phyloP scores from a whole-genome alignment of 2,888 invertebrate genomes.

The Nipponacmea schrenckii region DNA sequence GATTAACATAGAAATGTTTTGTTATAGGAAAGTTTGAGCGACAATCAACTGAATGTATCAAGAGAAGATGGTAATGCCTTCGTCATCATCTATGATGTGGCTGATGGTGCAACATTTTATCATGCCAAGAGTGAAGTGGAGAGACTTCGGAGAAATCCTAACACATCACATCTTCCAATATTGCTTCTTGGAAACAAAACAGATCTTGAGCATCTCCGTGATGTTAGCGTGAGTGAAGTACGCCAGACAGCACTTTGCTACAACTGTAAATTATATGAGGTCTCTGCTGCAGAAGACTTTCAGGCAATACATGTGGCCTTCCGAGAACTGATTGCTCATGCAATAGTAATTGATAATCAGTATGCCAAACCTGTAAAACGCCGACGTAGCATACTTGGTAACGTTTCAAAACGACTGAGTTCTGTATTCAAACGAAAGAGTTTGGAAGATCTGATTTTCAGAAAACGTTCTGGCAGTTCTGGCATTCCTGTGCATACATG shows the following conservation, averaged over 20 bases:
- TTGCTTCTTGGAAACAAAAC: conserved; percentile 83
- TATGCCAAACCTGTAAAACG: conserved; percentile 29
- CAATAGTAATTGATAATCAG: conserved; percentile 23
- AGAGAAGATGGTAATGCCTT: conserved; percentile 78
- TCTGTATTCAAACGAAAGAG: conserved; percentile 37
- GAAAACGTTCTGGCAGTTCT: conserved; percentile 5
- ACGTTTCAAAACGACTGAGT: conserved; percentile 36
- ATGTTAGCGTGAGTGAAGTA: conserved; percentile 74
- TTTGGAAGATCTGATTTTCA: conserved; percentile 25
- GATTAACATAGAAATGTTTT: not conserved
- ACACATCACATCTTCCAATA: conserved; percentile 75
- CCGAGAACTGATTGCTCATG: conserved; percentile 31
- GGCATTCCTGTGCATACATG: not conserved
- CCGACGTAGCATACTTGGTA: conserved; percentile 36
- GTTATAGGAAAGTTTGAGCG: conserved; percentile 13
- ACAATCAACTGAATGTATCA: conserved; percentile 8
- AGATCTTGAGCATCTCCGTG: conserved; percentile 72
- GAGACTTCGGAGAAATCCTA: conserved; percentile 60
- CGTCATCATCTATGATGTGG: conserved; percentile 83
- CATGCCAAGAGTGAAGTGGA: conserved; percentile 26
- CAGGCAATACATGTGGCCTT: conserved; percentile 28
- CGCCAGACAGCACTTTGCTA: conserved; percentile 28
- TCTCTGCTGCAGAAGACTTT: conserved; percentile 43
- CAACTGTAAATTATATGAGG: conserved; percentile 37
- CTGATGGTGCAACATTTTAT: conserved; percentile 80